These are phyloP conservation scores for Lutjanus argentimaculatus DNA, from an alignment of 2,797 vertebrate species.

Conservation along the genomic window DNA sequence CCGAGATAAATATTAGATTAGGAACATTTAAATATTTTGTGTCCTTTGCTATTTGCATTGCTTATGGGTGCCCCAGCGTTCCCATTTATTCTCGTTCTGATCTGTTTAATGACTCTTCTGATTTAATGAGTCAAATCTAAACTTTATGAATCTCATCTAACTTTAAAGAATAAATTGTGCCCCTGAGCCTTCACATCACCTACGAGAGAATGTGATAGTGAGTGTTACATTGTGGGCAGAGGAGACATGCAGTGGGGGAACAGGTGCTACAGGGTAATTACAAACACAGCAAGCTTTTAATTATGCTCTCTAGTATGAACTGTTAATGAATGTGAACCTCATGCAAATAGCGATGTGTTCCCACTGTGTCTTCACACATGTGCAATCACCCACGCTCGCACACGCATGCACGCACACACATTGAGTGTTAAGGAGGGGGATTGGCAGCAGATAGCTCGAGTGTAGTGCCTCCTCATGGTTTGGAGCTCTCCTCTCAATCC, in stretches of 20 bases:
- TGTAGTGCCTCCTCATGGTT: constrained; percentile 38
- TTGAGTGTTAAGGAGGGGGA: constrained; percentile 40
- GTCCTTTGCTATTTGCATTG: constrained; percentile 50
- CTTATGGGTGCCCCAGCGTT: constrained; percentile 47
- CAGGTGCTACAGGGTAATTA: constrained; percentile 83
- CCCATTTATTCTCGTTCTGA: constrained; percentile 54
- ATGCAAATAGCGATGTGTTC: constrained; percentile 66
- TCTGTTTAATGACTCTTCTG: constrained; percentile 62
- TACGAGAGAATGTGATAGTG: constrained; percentile 42
- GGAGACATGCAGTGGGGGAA: constrained; percentile 61
- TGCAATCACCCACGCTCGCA: background rate
- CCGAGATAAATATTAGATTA: constrained; percentile 56
- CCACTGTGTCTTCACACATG: constrained; percentile 58
- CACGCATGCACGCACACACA: constrained; percentile 11
- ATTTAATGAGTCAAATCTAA: constrained; percentile 73
- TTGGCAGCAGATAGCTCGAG: constrained; percentile 31
- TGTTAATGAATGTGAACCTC: constrained; percentile 82
- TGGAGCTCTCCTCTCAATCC: constrained; percentile 35
- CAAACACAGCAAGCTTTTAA: constrained; percentile 85
- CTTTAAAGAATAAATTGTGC: constrained; percentile 70
- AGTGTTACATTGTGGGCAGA: constrained; percentile 60
- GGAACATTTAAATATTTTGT: constrained; percentile 63
- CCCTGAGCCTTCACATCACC: constrained; percentile 55
- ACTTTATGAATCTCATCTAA: constrained; percentile 71
- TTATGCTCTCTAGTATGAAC: constrained; percentile 81